These are phyloP conservation scores for Amblyornis subalaris DNA, from an alignment of 2,113 vertebrate species.

Conservation along the genomic window DNA sequence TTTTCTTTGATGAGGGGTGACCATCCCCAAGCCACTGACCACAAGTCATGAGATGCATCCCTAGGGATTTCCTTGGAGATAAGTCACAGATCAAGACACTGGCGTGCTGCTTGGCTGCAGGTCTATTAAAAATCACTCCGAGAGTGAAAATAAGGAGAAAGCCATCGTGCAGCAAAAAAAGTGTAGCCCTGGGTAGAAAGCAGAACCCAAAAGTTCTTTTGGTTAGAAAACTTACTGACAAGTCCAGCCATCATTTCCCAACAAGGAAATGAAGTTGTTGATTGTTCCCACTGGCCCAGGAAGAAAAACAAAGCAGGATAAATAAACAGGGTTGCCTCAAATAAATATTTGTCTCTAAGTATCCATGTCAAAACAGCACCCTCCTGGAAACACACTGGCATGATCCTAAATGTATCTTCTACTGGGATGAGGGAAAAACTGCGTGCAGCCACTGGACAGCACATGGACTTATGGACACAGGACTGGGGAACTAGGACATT, in stretches of 20 bases:
- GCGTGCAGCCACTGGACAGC: background rate
- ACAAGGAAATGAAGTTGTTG: background rate
- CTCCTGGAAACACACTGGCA: background rate
- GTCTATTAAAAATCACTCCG: background rate
- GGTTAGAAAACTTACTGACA: background rate
- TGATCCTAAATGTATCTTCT: background rate
- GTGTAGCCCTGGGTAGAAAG: background rate
- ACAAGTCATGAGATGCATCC: background rate
- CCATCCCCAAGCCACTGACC: background rate
- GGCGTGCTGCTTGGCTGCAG: background rate
- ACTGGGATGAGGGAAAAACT: background rate
- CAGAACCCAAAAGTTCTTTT: background rate
- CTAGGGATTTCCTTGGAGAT: background rate
- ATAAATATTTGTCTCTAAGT: slow-evolving; percentile 27
- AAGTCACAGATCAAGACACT: background rate
- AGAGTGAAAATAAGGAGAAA: background rate
- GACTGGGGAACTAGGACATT: background rate
- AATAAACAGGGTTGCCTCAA: slow-evolving; percentile 10
- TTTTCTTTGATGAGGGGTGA: background rate
- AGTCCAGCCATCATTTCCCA: background rate
- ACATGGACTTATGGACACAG: background rate
- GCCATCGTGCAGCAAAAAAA: background rate
- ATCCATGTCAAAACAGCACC: background rate
- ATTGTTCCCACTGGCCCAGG: slow-evolving; percentile 11
- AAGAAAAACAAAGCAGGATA: slow-evolving; percentile 20